phyloP scores from a whole-genome alignment of 2,888 invertebrate species.

The Drosophila cognata region DNA sequence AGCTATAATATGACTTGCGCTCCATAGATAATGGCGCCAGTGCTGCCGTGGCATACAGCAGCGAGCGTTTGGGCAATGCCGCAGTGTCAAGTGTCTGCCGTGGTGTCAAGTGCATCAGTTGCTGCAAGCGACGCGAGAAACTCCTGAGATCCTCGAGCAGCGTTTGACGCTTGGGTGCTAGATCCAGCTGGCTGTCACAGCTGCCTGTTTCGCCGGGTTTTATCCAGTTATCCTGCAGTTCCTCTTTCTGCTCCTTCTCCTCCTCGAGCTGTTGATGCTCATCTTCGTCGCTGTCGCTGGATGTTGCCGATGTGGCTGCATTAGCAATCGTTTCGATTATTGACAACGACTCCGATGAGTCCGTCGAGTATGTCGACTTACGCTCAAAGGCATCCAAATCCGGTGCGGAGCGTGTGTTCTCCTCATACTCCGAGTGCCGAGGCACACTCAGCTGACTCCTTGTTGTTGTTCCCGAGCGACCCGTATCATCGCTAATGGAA shows the following conservation, averaged over 20 bases:
- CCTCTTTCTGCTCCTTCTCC: constrained; percentile 47
- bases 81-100: constrained; percentile 13
- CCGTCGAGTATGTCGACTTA: constrained; percentile 66
- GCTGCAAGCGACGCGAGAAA: constrained; percentile 73
- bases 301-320: constrained; percentile 24
- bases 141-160: constrained; percentile 79
- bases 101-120: constrained; percentile 64
- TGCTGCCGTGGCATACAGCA: constrained; percentile 40
- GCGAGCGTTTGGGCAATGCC: constrained; percentile 26
- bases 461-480: constrained; percentile 42
- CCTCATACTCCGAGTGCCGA: constrained; percentile 59
- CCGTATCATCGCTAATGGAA: constrained; percentile 81
- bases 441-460: constrained; percentile 57
- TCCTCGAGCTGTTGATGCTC: constrained; percentile 37
- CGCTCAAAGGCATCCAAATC: constrained; percentile 63
- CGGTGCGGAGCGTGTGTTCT: constrained; percentile 76
- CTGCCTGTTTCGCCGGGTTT: constrained; percentile 80
- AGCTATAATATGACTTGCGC: constrained; percentile 77
- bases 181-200: constrained; percentile 71
- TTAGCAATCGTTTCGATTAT: constrained; percentile 52
- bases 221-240: constrained; percentile 81
- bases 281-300: constrained; percentile 52
- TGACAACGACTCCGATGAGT: constrained; percentile 64
- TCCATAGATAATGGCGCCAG: constrained; percentile 44
- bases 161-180: constrained; percentile 69